These are phyloP conservation scores for Nasonia longicornis DNA, from an alignment of 1,140 invertebrate genomes.

Conservation along the genomic window DNA sequence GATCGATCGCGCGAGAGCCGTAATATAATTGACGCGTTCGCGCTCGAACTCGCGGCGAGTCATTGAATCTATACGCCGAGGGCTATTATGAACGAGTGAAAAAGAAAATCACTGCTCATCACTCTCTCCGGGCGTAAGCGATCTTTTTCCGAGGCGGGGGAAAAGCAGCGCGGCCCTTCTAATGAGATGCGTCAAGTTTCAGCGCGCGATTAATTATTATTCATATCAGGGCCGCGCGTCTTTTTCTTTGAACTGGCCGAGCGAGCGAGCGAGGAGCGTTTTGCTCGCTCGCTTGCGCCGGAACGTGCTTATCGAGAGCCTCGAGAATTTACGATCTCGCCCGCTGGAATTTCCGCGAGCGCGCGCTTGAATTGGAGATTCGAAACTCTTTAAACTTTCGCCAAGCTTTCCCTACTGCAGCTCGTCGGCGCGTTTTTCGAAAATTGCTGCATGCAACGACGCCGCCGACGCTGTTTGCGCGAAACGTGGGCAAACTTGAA, in stretches of 20 bases:
- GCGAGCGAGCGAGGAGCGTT: background rate
- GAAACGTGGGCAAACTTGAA: background rate
- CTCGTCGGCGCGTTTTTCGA: background rate
- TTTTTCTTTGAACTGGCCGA: conserved; percentile 26
- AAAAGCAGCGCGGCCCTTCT: background rate
- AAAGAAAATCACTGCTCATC: too few relatives aligned
- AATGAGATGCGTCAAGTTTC: conserved; percentile 56
- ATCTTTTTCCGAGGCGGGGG: too few relatives aligned
- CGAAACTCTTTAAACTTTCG: background rate
- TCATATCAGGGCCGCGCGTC: conserved; percentile 47
- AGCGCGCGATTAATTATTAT: conserved; percentile 54
- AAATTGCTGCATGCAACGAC: background rate
- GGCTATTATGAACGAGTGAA: too few relatives aligned
- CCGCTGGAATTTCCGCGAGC: background rate
- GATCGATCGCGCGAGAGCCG: conserved; percentile 44
- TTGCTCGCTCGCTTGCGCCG: background rate
- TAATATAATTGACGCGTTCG: too few relatives aligned
- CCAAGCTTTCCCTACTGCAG: background rate
- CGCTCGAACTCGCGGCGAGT: too few relatives aligned
- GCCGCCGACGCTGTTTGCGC: too few relatives aligned
- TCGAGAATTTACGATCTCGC: conserved; percentile 18
- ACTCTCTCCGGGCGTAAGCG: too few relatives aligned
- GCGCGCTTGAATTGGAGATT: background rate
- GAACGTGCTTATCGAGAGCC: conserved; percentile 19
- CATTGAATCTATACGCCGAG: too few relatives aligned